Conservation (phyloP, 2,113 vertebrate genomes). For the Otis tarda region DNA sequence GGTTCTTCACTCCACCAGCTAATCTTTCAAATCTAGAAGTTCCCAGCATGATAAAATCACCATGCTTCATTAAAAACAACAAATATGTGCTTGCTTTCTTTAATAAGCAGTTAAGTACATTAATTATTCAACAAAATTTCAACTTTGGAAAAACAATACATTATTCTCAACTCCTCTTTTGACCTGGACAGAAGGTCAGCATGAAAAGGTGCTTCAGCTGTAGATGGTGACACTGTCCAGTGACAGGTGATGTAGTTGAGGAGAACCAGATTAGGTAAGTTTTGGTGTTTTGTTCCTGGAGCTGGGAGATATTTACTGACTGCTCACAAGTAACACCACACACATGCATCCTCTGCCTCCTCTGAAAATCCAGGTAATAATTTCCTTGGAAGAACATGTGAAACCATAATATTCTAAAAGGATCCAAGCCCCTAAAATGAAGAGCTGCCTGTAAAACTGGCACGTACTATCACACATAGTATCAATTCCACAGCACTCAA, state of each 20-base stretch:
- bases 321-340: neutral
- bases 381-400: neutral
- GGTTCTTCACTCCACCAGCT: neutral
- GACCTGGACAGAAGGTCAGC: neutral
- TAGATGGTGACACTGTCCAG: neutral
- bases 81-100: neutral
- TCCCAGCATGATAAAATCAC: neutral
- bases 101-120: neutral
- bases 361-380: neutral
- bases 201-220: neutral
- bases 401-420: neutral
- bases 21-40: neutral
- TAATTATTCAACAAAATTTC: neutral
- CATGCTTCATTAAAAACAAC: neutral
- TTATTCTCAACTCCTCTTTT: neutral
- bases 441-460: neutral
- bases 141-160: neutral
- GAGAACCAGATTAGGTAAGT: neutral
- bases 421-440: neutral
- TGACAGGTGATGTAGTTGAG: neutral
- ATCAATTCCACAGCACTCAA: neutral
- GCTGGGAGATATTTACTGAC: neutral
- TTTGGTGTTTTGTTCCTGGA: neutral
- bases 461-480: neutral
- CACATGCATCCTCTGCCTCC: neutral